Base-by-base conservation (phyloP, 2,888 invertebrate genomes). In the Deilephila elpenor region DNA sequence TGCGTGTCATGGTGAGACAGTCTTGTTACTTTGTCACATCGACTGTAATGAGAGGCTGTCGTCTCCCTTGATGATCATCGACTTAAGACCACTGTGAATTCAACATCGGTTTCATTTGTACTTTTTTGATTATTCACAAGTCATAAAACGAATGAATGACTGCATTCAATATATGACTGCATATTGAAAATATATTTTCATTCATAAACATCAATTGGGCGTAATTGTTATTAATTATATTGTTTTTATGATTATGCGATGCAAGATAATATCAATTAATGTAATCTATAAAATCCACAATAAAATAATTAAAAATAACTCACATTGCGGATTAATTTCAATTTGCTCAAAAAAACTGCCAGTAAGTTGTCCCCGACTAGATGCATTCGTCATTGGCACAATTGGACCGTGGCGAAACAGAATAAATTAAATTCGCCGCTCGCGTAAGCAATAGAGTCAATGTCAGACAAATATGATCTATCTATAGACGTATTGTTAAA, bases 381-480 rank as follows among this genome's bases (percentile, higher is more conserved):
- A 64, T 56, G 64, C 67, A 59, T 73, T 73, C 70, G 61, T 37
- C 71, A 71, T 73, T 70, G 73, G 34, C 60, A 74, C 78, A 79
- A 81, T 77, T 80, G 78, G 76, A 80, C 78, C 81, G 80, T 71
- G 75, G 75, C 82, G 78, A 84, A 83, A 75, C 74, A 78, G 75
- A 76, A 76, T 79, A 81, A 82, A 84, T 81, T 76, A 81, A 79
- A 76, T 80, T 79, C 76, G 62, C 74, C 71, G 72, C 64, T 67
- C 67, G 72, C 37, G 64, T 71, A 62, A 73, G 53, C 60, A 71
- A 73, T 56, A 7, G 78, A 76, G 76, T 59, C 64, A 74, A 74
- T 71, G 74, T 71, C 74, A 44, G 25, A 51, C 67, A 64, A 67
- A 64, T 74, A 64, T 64, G 34, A 62, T 6, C 71, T 62, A 71